A percentile compares a stretch with the other conserved stretches of the same genome.
phyloP scores from a whole-genome alignment of 2,797 vertebrate species.

The Odontamblyopus rebecca region DNA sequence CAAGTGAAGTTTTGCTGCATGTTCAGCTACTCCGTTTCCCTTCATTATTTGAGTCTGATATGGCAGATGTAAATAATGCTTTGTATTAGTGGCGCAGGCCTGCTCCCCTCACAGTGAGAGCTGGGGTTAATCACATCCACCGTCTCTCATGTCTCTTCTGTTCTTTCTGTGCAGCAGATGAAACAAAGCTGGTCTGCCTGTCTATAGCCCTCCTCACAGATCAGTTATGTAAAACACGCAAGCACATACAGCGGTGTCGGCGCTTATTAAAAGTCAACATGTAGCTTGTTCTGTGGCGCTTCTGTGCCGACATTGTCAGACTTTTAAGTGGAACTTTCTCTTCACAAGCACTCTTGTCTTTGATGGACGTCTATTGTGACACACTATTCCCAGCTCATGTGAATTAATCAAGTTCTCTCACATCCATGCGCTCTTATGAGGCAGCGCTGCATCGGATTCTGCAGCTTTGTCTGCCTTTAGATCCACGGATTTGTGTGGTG shows the following conservation, averaged over 20 bases:
- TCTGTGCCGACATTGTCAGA: slow-evolving; percentile 9
- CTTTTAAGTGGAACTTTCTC: slow-evolving; percentile 9
- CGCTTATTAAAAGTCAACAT: slow-evolving; percentile 21
- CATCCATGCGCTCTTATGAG: slow-evolving; percentile 1
- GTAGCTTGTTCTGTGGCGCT: slow-evolving; percentile 14
- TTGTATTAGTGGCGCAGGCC: neutral
- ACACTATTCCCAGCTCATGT: slow-evolving; percentile 17
- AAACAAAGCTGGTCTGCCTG: neutral
- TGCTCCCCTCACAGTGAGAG: neutral
- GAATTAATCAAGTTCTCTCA: slow-evolving; percentile 5
- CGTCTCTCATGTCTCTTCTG: neutral
- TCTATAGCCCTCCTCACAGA: slow-evolving; percentile 6
- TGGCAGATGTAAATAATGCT: slow-evolving; percentile 6
- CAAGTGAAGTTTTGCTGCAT: too few species aligned
- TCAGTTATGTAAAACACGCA: slow-evolving; percentile 4
- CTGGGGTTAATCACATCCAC: neutral
- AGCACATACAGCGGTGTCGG: slow-evolving; percentile 8
- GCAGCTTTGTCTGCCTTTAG: neutral
- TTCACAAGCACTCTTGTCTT: slow-evolving; percentile 2
- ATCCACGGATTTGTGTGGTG: neutral
- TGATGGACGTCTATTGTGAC: slow-evolving; percentile 24
- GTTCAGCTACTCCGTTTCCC: too few species aligned
- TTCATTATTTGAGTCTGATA: neutral
- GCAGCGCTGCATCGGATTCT: neutral
- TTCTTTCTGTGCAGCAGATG: neutral